Evolutionary conservation across 2,888 invertebrate species (phyloP).

Genomic region (Thumatha senex): DNA sequence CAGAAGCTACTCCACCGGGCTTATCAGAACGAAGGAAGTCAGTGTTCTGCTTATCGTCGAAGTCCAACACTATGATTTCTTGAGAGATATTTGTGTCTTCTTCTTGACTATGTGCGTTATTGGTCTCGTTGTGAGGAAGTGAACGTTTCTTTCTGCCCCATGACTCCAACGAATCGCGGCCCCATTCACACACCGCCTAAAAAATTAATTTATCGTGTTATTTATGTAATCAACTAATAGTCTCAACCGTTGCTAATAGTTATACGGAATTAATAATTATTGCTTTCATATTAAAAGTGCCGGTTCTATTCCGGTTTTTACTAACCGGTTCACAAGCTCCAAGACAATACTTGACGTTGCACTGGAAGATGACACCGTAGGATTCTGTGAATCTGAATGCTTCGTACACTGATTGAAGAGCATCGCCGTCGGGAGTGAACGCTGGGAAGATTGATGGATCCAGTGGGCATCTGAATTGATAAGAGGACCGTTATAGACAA

Average conservation of each 20-base stretch:
- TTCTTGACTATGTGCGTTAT: conserved; percentile 85
- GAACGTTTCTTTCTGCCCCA: conserved; percentile 96
- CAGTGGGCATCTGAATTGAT: conserved; percentile 89
- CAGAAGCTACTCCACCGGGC: conserved; percentile 83
- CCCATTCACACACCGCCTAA: conserved; percentile 95
- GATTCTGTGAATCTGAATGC: conserved; percentile 98
- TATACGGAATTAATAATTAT: conserved; percentile 11
- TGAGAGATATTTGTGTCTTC: conserved; percentile 97
- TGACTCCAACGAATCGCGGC: conserved; percentile 94
- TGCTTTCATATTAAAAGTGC: conserved; percentile 14
- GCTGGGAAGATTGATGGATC: conserved; percentile 97
- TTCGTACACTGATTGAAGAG: conserved; percentile 95
- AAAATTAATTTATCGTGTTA: conserved; percentile 43
- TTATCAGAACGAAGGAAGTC: conserved; percentile 91
- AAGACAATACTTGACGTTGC: conserved; percentile 97
- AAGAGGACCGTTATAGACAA: conserved; percentile 1
- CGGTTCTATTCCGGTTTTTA: conserved; percentile 23
- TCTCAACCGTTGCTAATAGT: conserved; percentile 33
- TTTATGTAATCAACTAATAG: conserved; percentile 31
- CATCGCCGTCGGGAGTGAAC: conserved; percentile 95
- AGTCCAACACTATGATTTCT: conserved; percentile 96
- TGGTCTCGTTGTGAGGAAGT: conserved; percentile 81
- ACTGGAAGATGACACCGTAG: conserved; percentile 98
- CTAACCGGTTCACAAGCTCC: conserved; percentile 96
- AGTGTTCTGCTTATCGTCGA: conserved; percentile 91